A percentile compares a stretch with the other conserved stretches of the same genome.
Conservation (phyloP, 2,888 invertebrate species). For the Elysia crispata region DNA sequence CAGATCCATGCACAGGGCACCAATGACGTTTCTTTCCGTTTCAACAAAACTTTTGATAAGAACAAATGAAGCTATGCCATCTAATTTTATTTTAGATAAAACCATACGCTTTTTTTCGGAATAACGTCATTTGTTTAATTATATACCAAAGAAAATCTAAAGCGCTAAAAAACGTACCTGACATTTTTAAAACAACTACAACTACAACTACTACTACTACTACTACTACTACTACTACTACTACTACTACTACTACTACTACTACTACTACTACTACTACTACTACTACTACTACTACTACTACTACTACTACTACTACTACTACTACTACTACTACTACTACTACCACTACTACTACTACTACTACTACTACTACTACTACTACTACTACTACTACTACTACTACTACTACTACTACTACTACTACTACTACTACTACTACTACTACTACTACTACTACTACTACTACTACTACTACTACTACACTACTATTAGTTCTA, state of each 20-base stretch:
- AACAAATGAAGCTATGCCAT: no score
- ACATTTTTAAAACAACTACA: neutral
- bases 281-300: slow-evolving; percentile 34
- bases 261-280: slow-evolving; percentile 32
- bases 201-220: neutral
- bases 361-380: slow-evolving; percentile 30
- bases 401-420: slow-evolving; percentile 30
- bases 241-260: neutral
- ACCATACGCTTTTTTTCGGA: no score
- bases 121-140: no score
- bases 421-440: slow-evolving; percentile 31
- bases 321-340: slow-evolving; percentile 17
- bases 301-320: slow-evolving; percentile 25
- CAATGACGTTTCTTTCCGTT: no score
- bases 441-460: slow-evolving; percentile 31
- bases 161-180: no score
- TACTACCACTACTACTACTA: neutral
- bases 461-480: slow-evolving; percentile 32
- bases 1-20: no score
- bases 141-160: no score
- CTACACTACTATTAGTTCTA: neutral
- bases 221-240: slow-evolving; percentile 33
- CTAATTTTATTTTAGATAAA: no score
- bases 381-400: slow-evolving; percentile 34
- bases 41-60: no score